Evolutionary conservation across 2,888 invertebrate genomes (phyloP).

Genomic region (Lithophane semibrunnea): DNA sequence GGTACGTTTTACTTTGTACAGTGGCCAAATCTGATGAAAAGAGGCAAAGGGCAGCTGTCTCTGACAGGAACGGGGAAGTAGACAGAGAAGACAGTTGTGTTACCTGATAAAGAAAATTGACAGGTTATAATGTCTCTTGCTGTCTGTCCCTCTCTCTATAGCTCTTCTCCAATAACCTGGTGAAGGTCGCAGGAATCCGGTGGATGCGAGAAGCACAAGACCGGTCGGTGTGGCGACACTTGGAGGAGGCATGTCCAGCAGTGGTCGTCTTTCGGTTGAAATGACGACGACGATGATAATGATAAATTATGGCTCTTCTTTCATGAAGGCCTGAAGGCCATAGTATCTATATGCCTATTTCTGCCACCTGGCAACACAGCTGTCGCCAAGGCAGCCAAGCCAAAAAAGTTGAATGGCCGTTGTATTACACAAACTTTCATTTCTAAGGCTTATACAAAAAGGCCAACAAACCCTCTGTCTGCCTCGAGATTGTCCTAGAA

Average conservation of each 20-base stretch:
- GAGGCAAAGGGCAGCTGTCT: conserved; percentile 11
- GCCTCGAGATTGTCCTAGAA: too few species aligned
- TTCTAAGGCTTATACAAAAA: neutral
- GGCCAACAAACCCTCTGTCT: too few species aligned
- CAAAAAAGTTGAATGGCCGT: neutral
- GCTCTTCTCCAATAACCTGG: neutral
- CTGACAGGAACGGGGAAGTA: neutral
- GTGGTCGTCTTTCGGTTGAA: neutral
- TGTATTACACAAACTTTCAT: neutral
- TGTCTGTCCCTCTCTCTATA: neutral
- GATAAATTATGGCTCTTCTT: too few species aligned
- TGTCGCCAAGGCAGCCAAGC: too few species aligned
- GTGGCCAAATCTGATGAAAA: conserved; percentile 35
- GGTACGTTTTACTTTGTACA: conserved; percentile 43
- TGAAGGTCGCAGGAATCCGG: too few species aligned
- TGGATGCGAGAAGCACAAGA: neutral
- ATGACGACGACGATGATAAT: neutral
- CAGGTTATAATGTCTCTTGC: too few species aligned
- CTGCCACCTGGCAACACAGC: neutral
- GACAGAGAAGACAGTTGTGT: neutral
- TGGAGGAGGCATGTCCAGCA: neutral
- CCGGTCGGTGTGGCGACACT: neutral
- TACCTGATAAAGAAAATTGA: neutral
- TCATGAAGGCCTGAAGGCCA: neutral
- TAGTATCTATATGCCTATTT: neutral